These are phyloP conservation scores for Syngnathoides biaculeatus DNA, from an alignment of 2,113 vertebrate genomes.

Conservation along the genomic window DNA sequence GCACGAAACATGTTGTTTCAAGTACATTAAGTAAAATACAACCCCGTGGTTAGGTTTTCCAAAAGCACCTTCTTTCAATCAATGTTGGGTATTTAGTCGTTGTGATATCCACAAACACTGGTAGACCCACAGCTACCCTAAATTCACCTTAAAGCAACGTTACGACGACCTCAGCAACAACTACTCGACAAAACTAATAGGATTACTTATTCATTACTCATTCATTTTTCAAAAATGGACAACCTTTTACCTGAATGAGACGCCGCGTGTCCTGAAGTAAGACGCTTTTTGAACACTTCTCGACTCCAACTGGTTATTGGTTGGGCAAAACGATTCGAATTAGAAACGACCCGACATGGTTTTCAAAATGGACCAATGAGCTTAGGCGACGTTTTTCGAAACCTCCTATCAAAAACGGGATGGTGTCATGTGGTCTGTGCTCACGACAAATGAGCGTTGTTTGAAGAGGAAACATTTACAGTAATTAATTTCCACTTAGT, in stretches of 20 bases:
- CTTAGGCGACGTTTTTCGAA: conserved; percentile 48
- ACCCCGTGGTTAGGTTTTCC: background rate
- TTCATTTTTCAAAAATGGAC: background rate
- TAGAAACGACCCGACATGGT: conserved; percentile 31
- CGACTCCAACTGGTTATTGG: conserved; percentile 2
- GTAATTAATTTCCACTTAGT: background rate
- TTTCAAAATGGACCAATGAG: conserved; percentile 69
- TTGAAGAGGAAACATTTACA: conserved; percentile 15
- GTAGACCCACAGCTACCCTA: background rate
- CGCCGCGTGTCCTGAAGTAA: background rate
- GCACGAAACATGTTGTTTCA: background rate
- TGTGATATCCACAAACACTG: background rate
- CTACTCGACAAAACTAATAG: background rate
- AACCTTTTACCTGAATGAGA: conserved; percentile 19
- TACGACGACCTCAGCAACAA: background rate
- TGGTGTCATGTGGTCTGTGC: background rate
- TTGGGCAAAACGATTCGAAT: conserved; percentile 60
- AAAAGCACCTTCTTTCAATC: background rate
- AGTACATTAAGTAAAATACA: background rate
- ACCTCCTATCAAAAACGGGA: conserved; percentile 51
- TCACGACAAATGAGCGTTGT: conserved; percentile 11
- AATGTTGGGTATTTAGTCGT: background rate
- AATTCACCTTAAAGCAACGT: background rate
- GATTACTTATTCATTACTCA: too few species aligned
- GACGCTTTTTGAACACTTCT: rapidly evolving